Evolutionary conservation across 2,113 vertebrate genomes (phyloP), one percentile per base, ranked within the genome.

Genomic region (Gulo gulo): DNA sequence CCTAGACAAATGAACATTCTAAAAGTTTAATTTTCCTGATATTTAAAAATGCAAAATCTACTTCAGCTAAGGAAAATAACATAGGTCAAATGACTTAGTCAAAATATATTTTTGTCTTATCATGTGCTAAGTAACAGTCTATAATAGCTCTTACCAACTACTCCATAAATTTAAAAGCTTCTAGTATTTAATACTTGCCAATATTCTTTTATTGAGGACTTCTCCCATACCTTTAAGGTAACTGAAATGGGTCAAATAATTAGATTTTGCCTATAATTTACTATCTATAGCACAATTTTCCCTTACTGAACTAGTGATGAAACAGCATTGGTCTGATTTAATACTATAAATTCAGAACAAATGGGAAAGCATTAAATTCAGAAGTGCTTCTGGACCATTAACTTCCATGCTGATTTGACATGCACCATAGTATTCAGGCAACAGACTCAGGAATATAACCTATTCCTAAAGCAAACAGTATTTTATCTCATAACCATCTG

Each of bases 401-500:
- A 98, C 98, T 98, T 98, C 98, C 97, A 98, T 96, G 96, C 98
- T 98, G 98, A 98, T 98, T 98, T 98, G 98, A 98, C 98, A 98
- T 94, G 98, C 97, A 98, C 97, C 34, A 96, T 97, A 97, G 97
- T 98, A 97, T 97, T 98, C 94, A 97, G 97, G 98, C 97, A 98
- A 98, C 98, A 98, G 97, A 98, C 96, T 98, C 97, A 89, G 97
- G 98, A 82, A 97, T 88, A 98, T 96, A 97, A 95, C 96, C 74
- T 98, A 98, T 98, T 98, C 97, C 98, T 99, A 98, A 98, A 98
- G 98, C 98, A 99, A 99, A 99, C 98, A 99, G 97, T 97, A 95
- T 98, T 98, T 98, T 98, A 98, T 98, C 98, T 98, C 98, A 98
- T 98, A 98, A 98, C 98, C 99, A 98, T 99, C 99, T 99, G 99